Base-by-base conservation (phyloP, 2,797 vertebrate species). In the Acridotheres tristis region DNA sequence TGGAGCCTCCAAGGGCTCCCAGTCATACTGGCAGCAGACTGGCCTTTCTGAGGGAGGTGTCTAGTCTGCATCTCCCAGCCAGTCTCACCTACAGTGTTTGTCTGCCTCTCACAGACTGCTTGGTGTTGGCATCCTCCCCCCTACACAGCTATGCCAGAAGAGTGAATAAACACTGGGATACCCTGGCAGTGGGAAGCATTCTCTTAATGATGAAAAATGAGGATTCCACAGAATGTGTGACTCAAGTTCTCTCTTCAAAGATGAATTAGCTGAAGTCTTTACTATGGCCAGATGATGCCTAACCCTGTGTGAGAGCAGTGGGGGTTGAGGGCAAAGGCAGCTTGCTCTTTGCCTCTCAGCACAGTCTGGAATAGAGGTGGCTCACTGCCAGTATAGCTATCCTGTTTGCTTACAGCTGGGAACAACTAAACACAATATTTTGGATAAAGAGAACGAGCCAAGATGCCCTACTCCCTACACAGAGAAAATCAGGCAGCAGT, bases 221-320 rank as follows among this genome's bases (percentile, higher is more conserved):
- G 77, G 92, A 96, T 97, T 98, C 97, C 95, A 93, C 81, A 96
- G 96, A 90, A 58, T 43, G n/a, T 17, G 51, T 97, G 97, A 98
- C 91, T 97, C 96, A 97, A 81, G 72, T 69, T 94, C 85, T 96
- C 94, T 97, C 97, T 97, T 95, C 95, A 97, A 97, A 97, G 94
- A 86, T 13, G 4, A 86, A 68, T 92, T 95, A 85, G 61, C 59
- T 77, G 48, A 91, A 96, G 89, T 89, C 91, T 95, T 96, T 93
- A 67, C 85, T 95, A 94, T 79, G 74, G 43, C n/a, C 73, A 93
- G 65, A 67, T 30, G 1, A 73, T 81, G 80, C 36, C 51, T 40
- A 85, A 13, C n/a, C 40, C 51, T 45, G 5, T 14, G 17, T 29
- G 34, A 86, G 61, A 86, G 51, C 66, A 91, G 54, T 50, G 16